These are phyloP conservation scores for Cartodere bifasciata DNA, from an alignment of 2,888 invertebrate genomes.

Conservation along the genomic window DNA sequence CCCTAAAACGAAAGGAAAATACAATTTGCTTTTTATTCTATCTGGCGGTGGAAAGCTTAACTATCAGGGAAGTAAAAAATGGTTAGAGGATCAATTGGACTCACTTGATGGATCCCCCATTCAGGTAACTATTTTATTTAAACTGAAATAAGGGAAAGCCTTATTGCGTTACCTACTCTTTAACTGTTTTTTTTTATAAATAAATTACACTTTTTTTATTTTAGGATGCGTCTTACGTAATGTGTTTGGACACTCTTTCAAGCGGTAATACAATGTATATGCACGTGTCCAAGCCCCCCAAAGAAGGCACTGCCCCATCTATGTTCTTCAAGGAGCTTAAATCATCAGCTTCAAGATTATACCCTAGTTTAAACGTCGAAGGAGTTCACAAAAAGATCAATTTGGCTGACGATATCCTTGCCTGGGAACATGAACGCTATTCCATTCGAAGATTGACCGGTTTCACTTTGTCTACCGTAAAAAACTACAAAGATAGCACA, in stretches of 20 bases:
- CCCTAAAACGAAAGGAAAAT: conserved; percentile 56
- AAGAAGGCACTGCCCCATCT: conserved; percentile 65
- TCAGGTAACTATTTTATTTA: conserved; percentile 43
- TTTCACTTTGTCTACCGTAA: conserved; percentile 70
- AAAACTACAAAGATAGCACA: conserved; percentile 50
- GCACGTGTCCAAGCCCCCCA: conserved; percentile 95
- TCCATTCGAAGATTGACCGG: conserved; percentile 85
- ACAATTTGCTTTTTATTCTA: conserved; percentile 75
- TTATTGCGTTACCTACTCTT: not conserved
- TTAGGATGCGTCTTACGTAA: conserved; percentile 76
- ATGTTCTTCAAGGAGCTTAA: conserved; percentile 53
- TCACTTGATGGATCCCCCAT: conserved; percentile 54
- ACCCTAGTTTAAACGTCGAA: conserved; percentile 41
- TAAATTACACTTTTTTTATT: conserved; percentile 22
- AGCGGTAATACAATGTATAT: conserved; percentile 56
- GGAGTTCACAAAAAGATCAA: conserved; percentile 93
- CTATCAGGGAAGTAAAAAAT: conserved; percentile 91
- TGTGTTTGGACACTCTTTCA: conserved; percentile 78
- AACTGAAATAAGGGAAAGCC: not conserved
- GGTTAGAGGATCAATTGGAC: conserved; percentile 89
- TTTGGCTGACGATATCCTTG: conserved; percentile 77
- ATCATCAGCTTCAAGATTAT: conserved; percentile 38
- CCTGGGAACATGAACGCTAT: conserved; percentile 97
- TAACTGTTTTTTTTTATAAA: not conserved
- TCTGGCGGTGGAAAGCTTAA: conserved; percentile 87